Conservation (phyloP, 2,113 vertebrate species). For the Tichodroma muraria region DNA sequence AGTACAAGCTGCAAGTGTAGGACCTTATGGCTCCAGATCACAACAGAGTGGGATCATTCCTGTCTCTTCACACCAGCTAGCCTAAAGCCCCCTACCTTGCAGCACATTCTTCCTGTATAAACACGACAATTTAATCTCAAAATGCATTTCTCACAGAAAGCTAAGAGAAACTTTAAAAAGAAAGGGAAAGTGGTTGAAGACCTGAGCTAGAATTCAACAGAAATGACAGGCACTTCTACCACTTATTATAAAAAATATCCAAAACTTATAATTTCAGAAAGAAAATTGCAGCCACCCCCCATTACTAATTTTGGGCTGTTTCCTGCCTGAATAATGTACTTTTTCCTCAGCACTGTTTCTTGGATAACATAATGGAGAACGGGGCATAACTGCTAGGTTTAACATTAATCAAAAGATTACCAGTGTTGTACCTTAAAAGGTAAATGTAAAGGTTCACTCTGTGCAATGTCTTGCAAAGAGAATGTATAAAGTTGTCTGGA, state of each 20-base stretch:
- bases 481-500: not conserved
- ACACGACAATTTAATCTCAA: not conserved
- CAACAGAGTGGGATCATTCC: not conserved
- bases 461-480: not conserved
- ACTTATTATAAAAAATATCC: not conserved
- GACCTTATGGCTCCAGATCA: not conserved
- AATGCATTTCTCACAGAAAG: not conserved
- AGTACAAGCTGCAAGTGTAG: not conserved
- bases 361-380: not conserved
- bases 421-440: not conserved
- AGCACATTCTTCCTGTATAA: not conserved
- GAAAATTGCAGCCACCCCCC: not conserved
- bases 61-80: not conserved
- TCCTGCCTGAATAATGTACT: not conserved
- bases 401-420: not conserved
- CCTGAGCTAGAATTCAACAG: not conserved
- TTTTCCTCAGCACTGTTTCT: not conserved
- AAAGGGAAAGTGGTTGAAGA: not conserved
- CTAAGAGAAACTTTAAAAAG: not conserved
- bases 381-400: not conserved
- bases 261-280: not conserved
- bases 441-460: not conserved
- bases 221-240: not conserved
- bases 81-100: not conserved
- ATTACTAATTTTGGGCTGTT: not conserved